Conservation (phyloP, 2,113 vertebrate genomes). For the Nyctibius bracteatus region DNA sequence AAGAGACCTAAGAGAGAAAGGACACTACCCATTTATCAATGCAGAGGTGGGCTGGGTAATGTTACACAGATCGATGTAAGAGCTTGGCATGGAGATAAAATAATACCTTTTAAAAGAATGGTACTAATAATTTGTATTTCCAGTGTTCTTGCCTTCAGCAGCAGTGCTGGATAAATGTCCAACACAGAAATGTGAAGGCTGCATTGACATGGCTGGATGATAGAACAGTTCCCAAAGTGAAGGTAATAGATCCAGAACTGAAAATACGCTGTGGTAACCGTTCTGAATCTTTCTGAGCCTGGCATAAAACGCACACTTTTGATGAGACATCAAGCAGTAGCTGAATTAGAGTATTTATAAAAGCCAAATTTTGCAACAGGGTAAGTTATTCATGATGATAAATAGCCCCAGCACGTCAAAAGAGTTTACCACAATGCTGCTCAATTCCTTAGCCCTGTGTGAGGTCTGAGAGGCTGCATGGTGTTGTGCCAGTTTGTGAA, state of each 20-base stretch:
- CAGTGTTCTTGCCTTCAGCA: not conserved
- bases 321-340: not conserved
- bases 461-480: not conserved
- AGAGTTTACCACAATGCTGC: not conserved
- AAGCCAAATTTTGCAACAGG: not conserved
- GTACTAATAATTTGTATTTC: not conserved
- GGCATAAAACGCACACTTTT: not conserved
- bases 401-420: not conserved
- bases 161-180: not conserved
- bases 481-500: not conserved
- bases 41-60: not conserved
- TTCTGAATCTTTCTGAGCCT: too few species aligned
- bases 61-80: not conserved
- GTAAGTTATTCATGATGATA: not conserved
- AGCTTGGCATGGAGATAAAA: not conserved
- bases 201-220: not conserved
- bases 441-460: accelerated
- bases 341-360: not conserved
- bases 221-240: not conserved
- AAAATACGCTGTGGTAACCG: not conserved
- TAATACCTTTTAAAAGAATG: not conserved
- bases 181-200: not conserved
- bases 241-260: not conserved
- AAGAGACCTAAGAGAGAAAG: not conserved
- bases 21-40: not conserved